Evolutionary conservation across 2,113 vertebrate genomes (phyloP), one percentile per base, ranked within the genome.

Genomic region (Solea senegalensis): DNA sequence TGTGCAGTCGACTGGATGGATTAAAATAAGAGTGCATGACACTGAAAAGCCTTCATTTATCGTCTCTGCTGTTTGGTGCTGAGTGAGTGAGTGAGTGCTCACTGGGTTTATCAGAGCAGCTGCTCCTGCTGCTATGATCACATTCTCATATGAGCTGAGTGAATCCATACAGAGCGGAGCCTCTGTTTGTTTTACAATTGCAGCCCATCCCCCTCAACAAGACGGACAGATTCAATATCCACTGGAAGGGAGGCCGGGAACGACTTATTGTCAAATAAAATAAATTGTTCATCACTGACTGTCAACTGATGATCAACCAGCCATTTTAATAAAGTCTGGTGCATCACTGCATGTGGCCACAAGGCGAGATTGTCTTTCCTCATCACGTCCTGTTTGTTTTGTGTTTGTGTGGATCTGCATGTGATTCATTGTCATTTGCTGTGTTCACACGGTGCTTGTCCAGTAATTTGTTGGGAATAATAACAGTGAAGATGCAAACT

Each of bases 201-300:
- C 44, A 39, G 45, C 67, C 68, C 58, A 39, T 46, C 64, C 69
- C 79, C 69, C 60, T 69, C 83, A 76, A 90, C 91, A 91, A 92
- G 88, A 81, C 48, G 49, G 69, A 80, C 91, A 81, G 89, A 84
- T 86, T 91, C 94, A 95, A 93, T 95, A 94, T 93, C 90, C 91
- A 90, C 90, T 91, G 74, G 91, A 56, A 89, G 49, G 49, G 48
- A 65, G 93, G 93, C 93, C 94, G 93, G 91, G 91, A 89, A 94
- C 95, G 95, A 97, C 95, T 95, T 95, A 96, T 96, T 95, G 93
- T 94, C 93, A 95, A 94, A 92, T 94, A 89, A 94, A 95, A 87
- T 49, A 96, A 96, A 94, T 94, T 94, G 94, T 94, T 96, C 95
- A 95, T 93, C 87, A 80, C 81, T 41, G 93, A 92, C 94, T 94